Conservation (phyloP, 2,888 invertebrate species). For the Drosophila suboccidentalis region DNA sequence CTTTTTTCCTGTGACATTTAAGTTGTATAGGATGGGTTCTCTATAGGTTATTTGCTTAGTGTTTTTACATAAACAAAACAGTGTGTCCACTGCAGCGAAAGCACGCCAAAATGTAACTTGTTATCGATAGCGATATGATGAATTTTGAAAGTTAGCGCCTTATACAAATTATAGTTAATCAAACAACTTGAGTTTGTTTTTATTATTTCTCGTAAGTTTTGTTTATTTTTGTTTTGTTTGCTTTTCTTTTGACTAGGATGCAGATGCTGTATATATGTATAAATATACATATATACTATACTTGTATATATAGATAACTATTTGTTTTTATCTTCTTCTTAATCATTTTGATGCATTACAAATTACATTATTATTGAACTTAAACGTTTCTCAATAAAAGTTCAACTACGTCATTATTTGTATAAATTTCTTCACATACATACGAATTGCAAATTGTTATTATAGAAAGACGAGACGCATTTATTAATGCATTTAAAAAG, state of each 20-base stretch:
- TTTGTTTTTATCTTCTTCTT: constrained; percentile 40
- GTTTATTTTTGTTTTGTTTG: constrained; percentile 61
- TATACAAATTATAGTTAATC: neutral
- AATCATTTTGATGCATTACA: constrained; percentile 59
- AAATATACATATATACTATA: constrained; percentile 36
- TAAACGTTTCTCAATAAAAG: constrained; percentile 37
- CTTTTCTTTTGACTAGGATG: constrained; percentile 68
- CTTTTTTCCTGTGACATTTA: too few relatives aligned
- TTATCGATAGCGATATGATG: constrained; percentile 7
- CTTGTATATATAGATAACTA: constrained; percentile 62
- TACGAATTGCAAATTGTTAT: constrained; percentile 28
- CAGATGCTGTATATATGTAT: constrained; percentile 54
- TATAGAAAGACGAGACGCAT: constrained; percentile 23
- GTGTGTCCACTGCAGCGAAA: neutral
- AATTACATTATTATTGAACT: constrained; percentile 53
- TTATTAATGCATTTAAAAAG: constrained; percentile 21
- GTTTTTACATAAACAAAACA: neutral
- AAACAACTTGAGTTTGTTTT: constrained; percentile 16
- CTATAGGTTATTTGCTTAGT: too few relatives aligned
- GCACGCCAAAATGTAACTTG: neutral
- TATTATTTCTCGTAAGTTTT: constrained; percentile 53
- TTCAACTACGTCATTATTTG: constrained; percentile 44
- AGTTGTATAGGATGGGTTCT: too few relatives aligned
- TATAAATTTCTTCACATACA: constrained; percentile 27
- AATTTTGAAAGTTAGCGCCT: neutral